Percentiles rank a stretch among this genome's conserved stretches.
phyloP scores from a whole-genome alignment of 2,888 invertebrate species.

The Synergus japonicus region DNA sequence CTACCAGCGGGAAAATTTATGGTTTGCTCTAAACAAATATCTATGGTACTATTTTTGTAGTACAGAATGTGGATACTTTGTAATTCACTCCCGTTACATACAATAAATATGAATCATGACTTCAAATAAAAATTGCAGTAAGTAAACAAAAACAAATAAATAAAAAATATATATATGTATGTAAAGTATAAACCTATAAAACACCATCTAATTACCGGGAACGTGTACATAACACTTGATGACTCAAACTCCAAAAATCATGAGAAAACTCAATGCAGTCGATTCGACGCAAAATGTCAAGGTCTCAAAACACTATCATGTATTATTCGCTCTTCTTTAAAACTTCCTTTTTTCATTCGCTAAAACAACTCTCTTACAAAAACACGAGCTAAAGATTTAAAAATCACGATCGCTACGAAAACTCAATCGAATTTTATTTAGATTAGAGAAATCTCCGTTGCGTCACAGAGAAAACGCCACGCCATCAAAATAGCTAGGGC shows the following conservation, averaged over 20 bases:
- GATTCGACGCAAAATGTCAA: slow-evolving; percentile 32
- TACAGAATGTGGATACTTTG: background rate
- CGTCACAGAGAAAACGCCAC: background rate
- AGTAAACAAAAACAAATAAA: background rate
- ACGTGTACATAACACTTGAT: background rate
- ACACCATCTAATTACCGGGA: slow-evolving; percentile 21
- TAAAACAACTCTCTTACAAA: background rate
- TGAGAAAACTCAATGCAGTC: slow-evolving; percentile 3
- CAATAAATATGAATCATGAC: background rate
- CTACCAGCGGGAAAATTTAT: background rate
- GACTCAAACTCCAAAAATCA: slow-evolving; percentile 21
- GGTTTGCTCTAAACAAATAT: background rate
- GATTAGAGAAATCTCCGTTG: slow-evolving; percentile 1
- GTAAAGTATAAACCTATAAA: background rate
- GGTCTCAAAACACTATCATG: slow-evolving; percentile 13
- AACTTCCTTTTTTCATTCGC: background rate
- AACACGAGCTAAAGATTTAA: background rate
- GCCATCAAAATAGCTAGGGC: background rate
- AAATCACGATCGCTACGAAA: slow-evolving; percentile 14
- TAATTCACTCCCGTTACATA: background rate
- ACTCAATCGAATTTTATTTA: background rate
- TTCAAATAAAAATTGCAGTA: background rate
- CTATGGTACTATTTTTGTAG: background rate
- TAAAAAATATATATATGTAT: background rate
- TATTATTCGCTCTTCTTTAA: background rate